These are phyloP conservation scores for Craseonycteris thonglongyai DNA, from an alignment of 2,113 vertebrate genomes.

Conservation along the genomic window DNA sequence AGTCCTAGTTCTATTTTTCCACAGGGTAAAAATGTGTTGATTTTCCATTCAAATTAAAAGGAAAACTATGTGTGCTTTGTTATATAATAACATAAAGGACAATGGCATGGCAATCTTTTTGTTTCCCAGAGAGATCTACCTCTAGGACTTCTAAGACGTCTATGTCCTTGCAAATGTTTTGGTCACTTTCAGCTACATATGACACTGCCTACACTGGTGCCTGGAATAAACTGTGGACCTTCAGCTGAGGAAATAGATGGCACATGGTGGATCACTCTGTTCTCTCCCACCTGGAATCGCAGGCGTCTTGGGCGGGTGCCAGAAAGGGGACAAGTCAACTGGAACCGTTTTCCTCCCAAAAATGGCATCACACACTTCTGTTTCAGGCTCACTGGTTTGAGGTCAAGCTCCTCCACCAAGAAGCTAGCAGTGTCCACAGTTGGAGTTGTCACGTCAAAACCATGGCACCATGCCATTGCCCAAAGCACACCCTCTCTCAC, in stretches of 20 bases:
- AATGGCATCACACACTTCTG: background rate
- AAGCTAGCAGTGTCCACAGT: background rate
- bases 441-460: background rate
- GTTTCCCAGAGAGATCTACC: background rate
- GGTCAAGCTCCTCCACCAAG: background rate
- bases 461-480: no score
- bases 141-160: background rate
- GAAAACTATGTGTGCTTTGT: background rate
- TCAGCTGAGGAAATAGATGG: background rate
- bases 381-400: background rate
- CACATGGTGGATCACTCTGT: no score
- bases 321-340: background rate
- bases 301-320: background rate
- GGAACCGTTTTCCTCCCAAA: background rate
- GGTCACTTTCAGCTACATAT: background rate
- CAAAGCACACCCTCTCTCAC: background rate
- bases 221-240: background rate
- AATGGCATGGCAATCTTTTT: background rate
- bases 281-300: background rate
- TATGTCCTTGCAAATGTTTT: background rate
- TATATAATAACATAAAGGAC: slow-evolving; percentile 4
- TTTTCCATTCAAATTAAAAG: slow-evolving; percentile 22
- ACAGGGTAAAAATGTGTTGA: background rate
- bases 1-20: background rate
- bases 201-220: background rate